A percentile compares a stretch with the other conserved stretches of the same genome.
Evolutionary conservation across 2,888 invertebrate species (phyloP).

Genomic region (Ophion ventricosus): DNA sequence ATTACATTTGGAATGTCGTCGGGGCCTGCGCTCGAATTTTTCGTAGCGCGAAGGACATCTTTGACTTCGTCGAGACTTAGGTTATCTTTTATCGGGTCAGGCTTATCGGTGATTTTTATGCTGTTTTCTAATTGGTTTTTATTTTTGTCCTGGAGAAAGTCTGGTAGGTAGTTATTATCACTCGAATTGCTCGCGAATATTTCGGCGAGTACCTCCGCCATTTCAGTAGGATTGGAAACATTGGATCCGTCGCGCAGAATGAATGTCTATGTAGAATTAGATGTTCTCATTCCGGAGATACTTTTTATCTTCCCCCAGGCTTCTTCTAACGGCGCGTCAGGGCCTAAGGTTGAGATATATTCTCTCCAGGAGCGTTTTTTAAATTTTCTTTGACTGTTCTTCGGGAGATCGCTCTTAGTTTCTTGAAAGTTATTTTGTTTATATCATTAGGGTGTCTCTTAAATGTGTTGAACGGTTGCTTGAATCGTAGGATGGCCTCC

Average conservation of each 20-base stretch:
- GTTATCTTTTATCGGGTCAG: background rate
- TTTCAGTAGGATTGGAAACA: background rate
- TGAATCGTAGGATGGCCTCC: conserved; percentile 33
- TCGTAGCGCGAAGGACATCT: background rate
- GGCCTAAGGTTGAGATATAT: conserved; percentile 34
- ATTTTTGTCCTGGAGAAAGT: conserved; percentile 21
- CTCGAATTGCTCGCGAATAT: conserved; percentile 37
- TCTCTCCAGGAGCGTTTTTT: conserved; percentile 55
- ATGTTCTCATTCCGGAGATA: conserved; percentile 36
- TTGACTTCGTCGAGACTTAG: conserved; percentile 2
- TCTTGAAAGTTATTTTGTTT: conserved; percentile 60
- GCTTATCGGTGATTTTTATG: background rate
- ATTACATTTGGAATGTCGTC: conserved; percentile 12
- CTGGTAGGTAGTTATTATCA: conserved; percentile 15
- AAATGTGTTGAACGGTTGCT: conserved; percentile 59
- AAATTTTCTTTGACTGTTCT: conserved; percentile 54
- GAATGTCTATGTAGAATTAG: background rate
- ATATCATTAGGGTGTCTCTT: conserved; percentile 53
- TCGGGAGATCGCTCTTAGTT: conserved; percentile 52
- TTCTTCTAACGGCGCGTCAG: conserved; percentile 1
- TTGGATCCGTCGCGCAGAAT: background rate
- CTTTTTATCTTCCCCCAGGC: conserved; percentile 56
- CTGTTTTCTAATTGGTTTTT: background rate
- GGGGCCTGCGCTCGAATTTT: conserved; percentile 48
- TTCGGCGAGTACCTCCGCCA: conserved; percentile 27